Conservation (phyloP, 2,888 invertebrate species). For the Eueremaeus valkanovi region DNA sequence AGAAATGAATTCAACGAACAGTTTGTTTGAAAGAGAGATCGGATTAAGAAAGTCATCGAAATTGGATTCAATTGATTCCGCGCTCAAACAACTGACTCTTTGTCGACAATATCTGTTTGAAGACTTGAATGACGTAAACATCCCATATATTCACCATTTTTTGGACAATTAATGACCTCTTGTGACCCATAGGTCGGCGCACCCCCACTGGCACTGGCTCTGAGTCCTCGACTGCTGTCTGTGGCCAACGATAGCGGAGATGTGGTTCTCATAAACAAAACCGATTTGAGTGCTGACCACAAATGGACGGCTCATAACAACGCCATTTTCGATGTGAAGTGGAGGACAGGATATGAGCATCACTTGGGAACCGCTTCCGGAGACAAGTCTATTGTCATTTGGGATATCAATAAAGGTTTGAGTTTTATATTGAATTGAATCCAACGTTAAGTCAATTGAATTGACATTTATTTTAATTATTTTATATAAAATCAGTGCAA, state of each 20-base stretch:
- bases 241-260: slow-evolving; percentile 40
- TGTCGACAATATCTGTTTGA: not conserved
- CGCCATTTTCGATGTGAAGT: slow-evolving; percentile 83
- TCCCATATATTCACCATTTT: not conserved
- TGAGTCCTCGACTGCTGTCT: not conserved
- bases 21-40: not conserved
- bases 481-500: slow-evolving; percentile 47
- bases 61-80: not conserved
- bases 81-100: not conserved
- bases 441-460: not conserved
- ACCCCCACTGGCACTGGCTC: slow-evolving; percentile 21
- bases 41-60: not conserved
- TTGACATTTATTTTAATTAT: too few species aligned
- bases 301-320: slow-evolving; percentile 64
- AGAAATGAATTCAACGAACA: not conserved
- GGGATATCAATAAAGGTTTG: slow-evolving; percentile 58
- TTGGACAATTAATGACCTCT: not conserved
- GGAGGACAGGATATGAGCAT: slow-evolving; percentile 70
- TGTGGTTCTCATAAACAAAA: slow-evolving; percentile 26
- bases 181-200: not conserved
- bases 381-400: slow-evolving; percentile 75
- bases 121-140: slow-evolving; percentile 1
- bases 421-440: not conserved
- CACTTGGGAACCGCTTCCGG: slow-evolving; percentile 76
- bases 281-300: not conserved